Evolutionary conservation across 2,888 invertebrate genomes (phyloP).

Genomic region (Heliconius cydno): DNA sequence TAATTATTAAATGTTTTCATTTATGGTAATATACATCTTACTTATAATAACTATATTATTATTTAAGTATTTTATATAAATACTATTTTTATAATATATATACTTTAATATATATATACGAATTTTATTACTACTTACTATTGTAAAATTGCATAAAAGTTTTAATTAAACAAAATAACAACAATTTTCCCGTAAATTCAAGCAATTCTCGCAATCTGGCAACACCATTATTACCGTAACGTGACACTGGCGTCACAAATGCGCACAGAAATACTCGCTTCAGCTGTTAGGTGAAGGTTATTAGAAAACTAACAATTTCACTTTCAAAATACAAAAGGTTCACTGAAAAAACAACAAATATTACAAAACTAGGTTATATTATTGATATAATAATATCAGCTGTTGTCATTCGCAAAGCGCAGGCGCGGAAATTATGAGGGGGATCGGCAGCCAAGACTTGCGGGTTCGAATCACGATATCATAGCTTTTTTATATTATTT

Average conservation of each 20-base stretch:
- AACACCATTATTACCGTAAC: conserved; percentile 61
- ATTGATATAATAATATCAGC: conserved; percentile 67
- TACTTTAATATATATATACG: too few relatives aligned
- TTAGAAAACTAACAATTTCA: conserved; percentile 37
- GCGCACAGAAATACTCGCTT: conserved; percentile 76
- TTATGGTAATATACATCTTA: too few relatives aligned
- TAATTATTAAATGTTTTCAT: too few relatives aligned
- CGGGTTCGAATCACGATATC: too few relatives aligned
- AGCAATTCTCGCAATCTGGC: conserved; percentile 52
- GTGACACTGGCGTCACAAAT: conserved; percentile 80
- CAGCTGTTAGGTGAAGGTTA: conserved; percentile 80
- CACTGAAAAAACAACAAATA: neutral
- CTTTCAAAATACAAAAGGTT: conserved; percentile 29
- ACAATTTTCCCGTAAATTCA: conserved; percentile 20
- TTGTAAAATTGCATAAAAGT: too few relatives aligned
- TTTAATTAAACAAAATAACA: neutral
- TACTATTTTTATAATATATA: too few relatives aligned
- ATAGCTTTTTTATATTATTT: too few relatives aligned
- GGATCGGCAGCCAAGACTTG: neutral
- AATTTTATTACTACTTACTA: too few relatives aligned
- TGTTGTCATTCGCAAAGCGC: conserved; percentile 56
- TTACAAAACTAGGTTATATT: conserved; percentile 44
- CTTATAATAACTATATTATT: too few relatives aligned
- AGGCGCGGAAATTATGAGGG: conserved; percentile 51
- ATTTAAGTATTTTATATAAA: too few relatives aligned